phyloP scores from a whole-genome alignment of 2,113 vertebrate species.

The Colius striatus region DNA sequence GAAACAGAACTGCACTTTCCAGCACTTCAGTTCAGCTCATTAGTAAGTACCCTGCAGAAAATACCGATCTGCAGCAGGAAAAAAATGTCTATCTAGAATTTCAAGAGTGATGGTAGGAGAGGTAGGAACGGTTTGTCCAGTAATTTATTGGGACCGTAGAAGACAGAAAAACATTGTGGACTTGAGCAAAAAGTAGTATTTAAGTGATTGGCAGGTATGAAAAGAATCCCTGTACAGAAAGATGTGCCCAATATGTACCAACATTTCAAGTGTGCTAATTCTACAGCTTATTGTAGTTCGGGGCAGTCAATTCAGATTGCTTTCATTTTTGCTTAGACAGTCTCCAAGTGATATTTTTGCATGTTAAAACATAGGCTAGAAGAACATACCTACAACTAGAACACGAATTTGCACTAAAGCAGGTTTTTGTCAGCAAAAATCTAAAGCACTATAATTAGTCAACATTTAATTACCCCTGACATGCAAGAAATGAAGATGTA shows the following conservation, averaged over 20 bases:
- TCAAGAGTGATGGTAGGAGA: background rate
- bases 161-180: background rate
- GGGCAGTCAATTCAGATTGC: background rate
- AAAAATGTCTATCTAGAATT: background rate
- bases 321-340: background rate
- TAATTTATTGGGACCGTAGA: background rate
- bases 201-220: background rate
- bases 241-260: background rate
- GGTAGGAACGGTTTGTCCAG: background rate
- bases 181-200: background rate
- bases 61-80: background rate
- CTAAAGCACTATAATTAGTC: slow-evolving; percentile 32
- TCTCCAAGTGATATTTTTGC: background rate
- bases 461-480: slow-evolving; percentile 47
- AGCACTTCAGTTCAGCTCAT: background rate
- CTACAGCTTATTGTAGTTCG: background rate
- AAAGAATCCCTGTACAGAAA: background rate
- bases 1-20: background rate
- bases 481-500: slow-evolving; percentile 21
- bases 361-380: background rate
- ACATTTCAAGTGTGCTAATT: background rate
- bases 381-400: background rate
- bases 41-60: background rate
- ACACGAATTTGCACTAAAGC: slow-evolving; percentile 4
- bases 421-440: slow-evolving; percentile 46